These are phyloP conservation scores for Zaprionus inermis DNA, from an alignment of 1,140 invertebrate genomes.

Conservation along the genomic window DNA sequence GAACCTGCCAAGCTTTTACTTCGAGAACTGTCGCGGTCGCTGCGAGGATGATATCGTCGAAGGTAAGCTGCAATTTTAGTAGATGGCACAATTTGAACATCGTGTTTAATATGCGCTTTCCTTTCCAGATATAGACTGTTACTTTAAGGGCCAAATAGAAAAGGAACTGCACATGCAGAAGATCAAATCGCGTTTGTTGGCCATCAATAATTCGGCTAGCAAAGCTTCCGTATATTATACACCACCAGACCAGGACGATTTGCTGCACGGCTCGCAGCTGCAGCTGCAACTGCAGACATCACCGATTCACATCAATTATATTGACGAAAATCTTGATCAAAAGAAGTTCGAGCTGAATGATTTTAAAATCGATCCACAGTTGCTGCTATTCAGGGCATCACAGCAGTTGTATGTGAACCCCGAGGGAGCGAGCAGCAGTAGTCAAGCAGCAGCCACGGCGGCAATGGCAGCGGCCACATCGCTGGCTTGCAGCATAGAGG, in stretches of 20 bases:
- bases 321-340: conserved; percentile 79
- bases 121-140: conserved; percentile 84
- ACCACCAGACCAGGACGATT: conserved; percentile 87
- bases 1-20: conserved; percentile 95
- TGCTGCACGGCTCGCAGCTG: conserved; percentile 53
- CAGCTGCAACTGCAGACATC: conserved; percentile 69
- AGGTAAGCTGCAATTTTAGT: conserved; percentile 57
- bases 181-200: conserved; percentile 69
- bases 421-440: conserved; percentile 66
- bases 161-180: conserved; percentile 75
- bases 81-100: too few relatives aligned
- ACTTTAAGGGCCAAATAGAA: conserved; percentile 87
- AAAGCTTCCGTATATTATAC: conserved; percentile 91
- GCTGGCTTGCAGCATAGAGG: conserved; percentile 68
- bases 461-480: conserved; percentile 54
- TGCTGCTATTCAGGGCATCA: conserved; percentile 58
- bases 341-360: conserved; percentile 68
- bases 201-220: conserved; percentile 86
- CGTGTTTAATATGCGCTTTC: neutral
- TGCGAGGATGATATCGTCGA: conserved; percentile 88
- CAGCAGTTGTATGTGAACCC: conserved; percentile 60
- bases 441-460: conserved; percentile 63
- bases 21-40: conserved; percentile 96
- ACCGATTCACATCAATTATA: conserved; percentile 83
- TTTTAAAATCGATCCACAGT: conserved; percentile 64